phyloP scores from a whole-genome alignment of 1,140 invertebrate species.

The Nasonia vitripennis region DNA sequence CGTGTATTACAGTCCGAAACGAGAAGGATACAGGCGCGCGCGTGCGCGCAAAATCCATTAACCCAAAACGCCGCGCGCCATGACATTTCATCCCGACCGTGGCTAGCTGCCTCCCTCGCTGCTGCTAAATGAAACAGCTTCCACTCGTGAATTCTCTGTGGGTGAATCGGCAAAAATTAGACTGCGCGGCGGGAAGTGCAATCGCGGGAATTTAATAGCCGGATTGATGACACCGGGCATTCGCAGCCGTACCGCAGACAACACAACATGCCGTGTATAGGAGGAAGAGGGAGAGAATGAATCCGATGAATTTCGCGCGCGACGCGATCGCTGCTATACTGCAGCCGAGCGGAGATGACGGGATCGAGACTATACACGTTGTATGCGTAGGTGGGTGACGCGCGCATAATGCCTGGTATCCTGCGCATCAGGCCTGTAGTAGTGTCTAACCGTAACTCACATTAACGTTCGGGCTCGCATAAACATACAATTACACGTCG shows the following conservation, averaged over 20 bases:
- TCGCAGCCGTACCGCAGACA: background rate
- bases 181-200: constrained; percentile 18
- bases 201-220: constrained; percentile 36
- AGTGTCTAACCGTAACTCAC: background rate
- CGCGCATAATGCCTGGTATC: background rate
- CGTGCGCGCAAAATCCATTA: background rate
- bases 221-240: constrained; percentile 30
- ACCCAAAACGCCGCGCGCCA: background rate
- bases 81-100: background rate
- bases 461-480: background rate
- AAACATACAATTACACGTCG: constrained; percentile 4
- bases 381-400: background rate
- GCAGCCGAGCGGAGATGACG: constrained; percentile 4
- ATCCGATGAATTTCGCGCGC: constrained; percentile 32
- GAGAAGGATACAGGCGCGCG: background rate
- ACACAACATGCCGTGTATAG: background rate
- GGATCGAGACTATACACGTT: too few relatives aligned
- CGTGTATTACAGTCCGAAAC: background rate
- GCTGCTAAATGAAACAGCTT: constrained; percentile 3
- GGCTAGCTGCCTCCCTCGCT: background rate
- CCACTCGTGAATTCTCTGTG: background rate
- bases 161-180: constrained; percentile 31
- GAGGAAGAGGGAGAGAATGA: constrained; percentile 13
- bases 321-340: background rate
- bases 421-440: background rate